Base-by-base conservation (phyloP, 2,888 invertebrate genomes). In the Ptycholaimellus sp. region DNA sequence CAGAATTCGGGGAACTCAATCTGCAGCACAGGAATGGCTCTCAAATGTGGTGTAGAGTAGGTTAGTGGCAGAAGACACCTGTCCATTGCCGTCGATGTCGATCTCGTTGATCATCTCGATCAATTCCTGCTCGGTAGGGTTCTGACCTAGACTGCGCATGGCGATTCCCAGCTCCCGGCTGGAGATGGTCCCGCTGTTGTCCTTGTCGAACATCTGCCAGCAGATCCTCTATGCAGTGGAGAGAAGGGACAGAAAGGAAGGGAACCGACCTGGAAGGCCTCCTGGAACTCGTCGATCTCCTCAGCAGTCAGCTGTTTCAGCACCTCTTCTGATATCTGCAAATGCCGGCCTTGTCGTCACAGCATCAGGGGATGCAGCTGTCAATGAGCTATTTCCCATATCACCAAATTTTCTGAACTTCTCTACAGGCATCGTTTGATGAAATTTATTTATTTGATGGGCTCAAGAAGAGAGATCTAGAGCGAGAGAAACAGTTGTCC, bases 161-260 rank as follows among this genome's bases (percentile, higher is more conserved):
- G 55, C 55, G n/a, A 55, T 51, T 33, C 55, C 55, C 46, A 55
- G 46, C 41, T 55, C 55, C 37, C 55, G 56, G 4, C 53, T 55
- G 19, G 53, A 52, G 23, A 55, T 55, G n/a, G 54, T 56, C 18
- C 55, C 55, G 40, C 50, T 53, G n/a, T 53, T 52, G 44, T 55
- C 55, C n/a, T 34, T 38, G 17, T 39, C 34, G 22, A 29, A 27
- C 19, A 23, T 33, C 14, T 33, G 37, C 2, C 19, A 33, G n/a
- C 14, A 3, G 13, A 11, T 27, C 22, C 37, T 28, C 30, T 34
- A 39, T 30, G 28, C 19, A 18, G 11, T 16, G 19, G n/a, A 33
- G 14, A 18, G 11, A 19, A 13, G 18, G 19, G 11, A 20, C 7
- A 11, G 33, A 17, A 18, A 17, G 33, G 7, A 17, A 33, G 18